Evolutionary conservation across 2,113 vertebrate genomes (phyloP).

Genomic region (Ornithorhynchus anatinus): DNA sequence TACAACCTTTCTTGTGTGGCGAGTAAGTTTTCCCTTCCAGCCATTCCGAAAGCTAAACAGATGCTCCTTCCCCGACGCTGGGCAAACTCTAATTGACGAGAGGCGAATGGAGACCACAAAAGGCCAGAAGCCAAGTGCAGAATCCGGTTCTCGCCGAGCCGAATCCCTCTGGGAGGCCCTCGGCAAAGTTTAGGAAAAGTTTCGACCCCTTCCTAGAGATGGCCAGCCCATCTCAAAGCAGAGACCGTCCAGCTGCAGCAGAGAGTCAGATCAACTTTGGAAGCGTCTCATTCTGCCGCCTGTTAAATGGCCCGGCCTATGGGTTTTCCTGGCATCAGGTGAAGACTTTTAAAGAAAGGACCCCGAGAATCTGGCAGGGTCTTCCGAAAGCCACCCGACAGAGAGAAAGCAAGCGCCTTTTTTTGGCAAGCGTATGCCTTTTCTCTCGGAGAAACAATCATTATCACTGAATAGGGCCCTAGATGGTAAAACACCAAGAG

Average conservation of each 20-base stretch:
- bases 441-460: neutral
- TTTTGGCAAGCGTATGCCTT: neutral
- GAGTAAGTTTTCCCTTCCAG: neutral
- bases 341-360: neutral
- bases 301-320: neutral
- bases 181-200: neutral
- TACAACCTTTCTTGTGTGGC: neutral
- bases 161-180: rapidly evolving
- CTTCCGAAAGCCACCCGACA: neutral
- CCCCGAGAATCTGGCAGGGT: no score
- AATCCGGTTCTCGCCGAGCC: rapidly evolving
- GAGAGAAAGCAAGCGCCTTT: neutral
- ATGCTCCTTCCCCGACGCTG: neutral
- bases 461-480: neutral
- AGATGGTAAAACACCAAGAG: neutral
- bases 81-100: neutral
- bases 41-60: rapidly evolving
- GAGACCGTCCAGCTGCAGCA: no score
- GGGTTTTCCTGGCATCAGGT: neutral
- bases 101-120: rapidly evolving
- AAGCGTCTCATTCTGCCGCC: neutral
- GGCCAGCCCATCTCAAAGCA: no score
- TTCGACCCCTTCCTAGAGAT: neutral
- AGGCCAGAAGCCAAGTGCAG: neutral
- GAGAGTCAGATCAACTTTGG: neutral